phyloP scores from a whole-genome alignment of 2,888 invertebrate genomes.

The Liopterus haemorrhoidalis region DNA sequence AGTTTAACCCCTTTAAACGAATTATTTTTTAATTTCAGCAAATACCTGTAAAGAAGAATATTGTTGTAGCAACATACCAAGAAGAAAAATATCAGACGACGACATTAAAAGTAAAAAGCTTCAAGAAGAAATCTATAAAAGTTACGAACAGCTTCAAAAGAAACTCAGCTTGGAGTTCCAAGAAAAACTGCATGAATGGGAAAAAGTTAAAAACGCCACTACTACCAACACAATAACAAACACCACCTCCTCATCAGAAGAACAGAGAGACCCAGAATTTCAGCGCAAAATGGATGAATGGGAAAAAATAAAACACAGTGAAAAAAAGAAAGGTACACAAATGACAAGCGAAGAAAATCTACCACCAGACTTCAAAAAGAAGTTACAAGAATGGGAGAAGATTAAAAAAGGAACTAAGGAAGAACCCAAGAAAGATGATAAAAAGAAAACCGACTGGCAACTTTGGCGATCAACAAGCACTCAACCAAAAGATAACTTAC shows the following conservation, averaged over 20 bases:
- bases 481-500: conserved; percentile 33
- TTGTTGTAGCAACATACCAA: conserved; percentile 12
- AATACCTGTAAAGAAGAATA: too few species aligned
- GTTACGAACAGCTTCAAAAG: conserved; percentile 66
- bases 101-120: conserved; percentile 33
- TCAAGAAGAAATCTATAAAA: conserved; percentile 63
- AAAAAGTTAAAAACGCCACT: conserved; percentile 39
- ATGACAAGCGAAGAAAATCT: conserved; percentile 59
- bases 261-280: conserved; percentile 43
- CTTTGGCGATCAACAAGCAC: conserved; percentile 51
- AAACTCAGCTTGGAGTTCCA: conserved; percentile 70
- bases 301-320: conserved; percentile 45
- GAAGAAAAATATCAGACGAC: conserved; percentile 23
- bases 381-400: conserved; percentile 80
- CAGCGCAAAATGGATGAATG: conserved; percentile 49
- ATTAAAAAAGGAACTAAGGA: conserved; percentile 50
- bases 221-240: conserved; percentile 32
- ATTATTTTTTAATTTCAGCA: too few species aligned
- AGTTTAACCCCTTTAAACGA: conserved; percentile 24
- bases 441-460: conserved; percentile 56
- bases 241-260: conserved; percentile 33
- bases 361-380: conserved; percentile 74
- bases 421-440: conserved; percentile 35
- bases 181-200: conserved; percentile 59
- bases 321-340: conserved; percentile 36